Base-by-base conservation (phyloP, 2,113 vertebrate species). In the Nibea albiflora region DNA sequence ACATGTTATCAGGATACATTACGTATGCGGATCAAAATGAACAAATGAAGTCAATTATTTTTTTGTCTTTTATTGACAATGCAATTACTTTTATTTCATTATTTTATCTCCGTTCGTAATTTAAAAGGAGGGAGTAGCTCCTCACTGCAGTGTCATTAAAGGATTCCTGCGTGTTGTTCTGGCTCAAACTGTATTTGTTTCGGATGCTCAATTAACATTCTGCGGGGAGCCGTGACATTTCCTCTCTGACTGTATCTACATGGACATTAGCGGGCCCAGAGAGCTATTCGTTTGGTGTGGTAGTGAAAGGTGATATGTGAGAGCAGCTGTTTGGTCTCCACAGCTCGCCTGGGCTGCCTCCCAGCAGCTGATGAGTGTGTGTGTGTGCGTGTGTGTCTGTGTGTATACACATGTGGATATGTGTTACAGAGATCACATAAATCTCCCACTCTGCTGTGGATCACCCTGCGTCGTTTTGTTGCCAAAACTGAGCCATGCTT, bases 301-400 rank as follows among this genome's bases (percentile, higher is more conserved):
- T 31, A 12, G 66, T 58, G 84, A 80, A 91, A 90, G 63, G 47
- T 88, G 85, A 92, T 80, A 42, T 5, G 64, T 28, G 74, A 35
- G 73, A 84, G 81, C 91, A 90, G 91, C 90, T 92, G 90, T 83
- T 83, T 78, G 84, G 65, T 73, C 71, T 87, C 80, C 44, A 47
- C 62, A 22, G 63, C 12, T 61, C 3, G 50, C 4, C n/a, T 44
- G 71, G 79, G 63, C 52, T 12, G 16, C 35, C 35, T 79, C 68
- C 64, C 70, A 72, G 67, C 70, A 85, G 87, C 71, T 58, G 24
- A 81, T 84, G 68, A 56, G 39, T 60, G 20, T 61, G 73, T 26
- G 73, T 26, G 24, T 67, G 42, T 56, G 58, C 69, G 22, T 56
- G 39, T 76, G 10, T 75, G 22, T 56, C 26, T 76, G 10, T 75